Conservation (phyloP, 2,888 invertebrate species). For the Phaonia tiefii region DNA sequence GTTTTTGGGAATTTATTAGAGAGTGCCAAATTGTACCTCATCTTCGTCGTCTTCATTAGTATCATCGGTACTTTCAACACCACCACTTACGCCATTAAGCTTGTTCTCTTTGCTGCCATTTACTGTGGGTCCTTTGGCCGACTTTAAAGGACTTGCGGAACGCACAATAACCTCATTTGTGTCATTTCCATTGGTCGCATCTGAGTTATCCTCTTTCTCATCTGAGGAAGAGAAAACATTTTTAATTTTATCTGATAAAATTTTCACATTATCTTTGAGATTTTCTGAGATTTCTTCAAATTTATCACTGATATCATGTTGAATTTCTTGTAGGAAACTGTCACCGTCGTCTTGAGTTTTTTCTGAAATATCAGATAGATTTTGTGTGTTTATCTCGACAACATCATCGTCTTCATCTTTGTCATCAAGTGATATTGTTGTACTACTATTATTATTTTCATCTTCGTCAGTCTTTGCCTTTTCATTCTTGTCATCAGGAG, state of each 20-base stretch:
- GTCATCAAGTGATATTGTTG: no score
- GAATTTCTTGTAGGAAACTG: constrained; percentile 4
- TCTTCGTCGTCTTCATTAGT: constrained; percentile 69
- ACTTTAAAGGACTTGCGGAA: neutral
- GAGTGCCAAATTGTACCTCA: constrained; percentile 80
- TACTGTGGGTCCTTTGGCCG: constrained; percentile 15
- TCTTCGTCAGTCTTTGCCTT: constrained; percentile 67
- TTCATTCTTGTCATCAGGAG: constrained; percentile 44
- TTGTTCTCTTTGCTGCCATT: constrained; percentile 35
- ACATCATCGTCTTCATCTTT: constrained; percentile 43
- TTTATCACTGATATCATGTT: constrained; percentile 49
- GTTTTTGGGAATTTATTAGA: constrained; percentile 70
- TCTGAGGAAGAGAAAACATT: constrained; percentile 47
- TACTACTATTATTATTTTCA: constrained; percentile 53
- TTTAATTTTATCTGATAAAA: constrained; percentile 50
- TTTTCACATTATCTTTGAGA: constrained; percentile 55
- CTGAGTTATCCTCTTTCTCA: neutral
- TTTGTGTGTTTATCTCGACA: constrained; percentile 43
- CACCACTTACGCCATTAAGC: neutral
- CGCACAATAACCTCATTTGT: constrained; percentile 39
- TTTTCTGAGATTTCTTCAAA: constrained; percentile 51
- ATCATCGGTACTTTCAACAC: constrained; percentile 56
- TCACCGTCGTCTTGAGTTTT: constrained; percentile 7
- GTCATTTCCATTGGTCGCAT: constrained; percentile 30
- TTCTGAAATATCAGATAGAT: constrained; percentile 17